phyloP scores from a whole-genome alignment of 2,888 invertebrate species.

The Baronia brevicornis region DNA sequence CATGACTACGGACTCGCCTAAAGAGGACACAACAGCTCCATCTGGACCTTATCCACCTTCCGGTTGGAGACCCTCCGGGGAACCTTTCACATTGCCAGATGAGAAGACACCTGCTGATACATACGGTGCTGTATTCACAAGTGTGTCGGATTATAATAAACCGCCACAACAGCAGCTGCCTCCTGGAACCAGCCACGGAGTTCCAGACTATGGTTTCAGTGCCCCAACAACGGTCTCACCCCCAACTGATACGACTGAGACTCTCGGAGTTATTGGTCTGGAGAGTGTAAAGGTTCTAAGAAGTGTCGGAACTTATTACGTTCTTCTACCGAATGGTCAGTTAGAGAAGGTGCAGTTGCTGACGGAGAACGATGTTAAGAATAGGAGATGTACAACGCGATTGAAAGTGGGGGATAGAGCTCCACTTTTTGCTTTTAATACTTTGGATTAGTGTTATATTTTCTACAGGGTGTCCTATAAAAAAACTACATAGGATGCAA shows the following conservation, averaged over 20 bases:
- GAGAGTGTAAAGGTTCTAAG: slow-evolving; percentile 58
- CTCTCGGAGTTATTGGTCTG: slow-evolving; percentile 48
- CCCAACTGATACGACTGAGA: slow-evolving; percentile 50
- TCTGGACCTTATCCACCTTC: slow-evolving; percentile 48
- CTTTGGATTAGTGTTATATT: too few relatives aligned
- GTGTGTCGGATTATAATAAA: too few relatives aligned
- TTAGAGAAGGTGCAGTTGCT: slow-evolving; percentile 77
- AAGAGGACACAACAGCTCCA: slow-evolving; percentile 39
- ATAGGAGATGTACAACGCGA: slow-evolving; percentile 77
- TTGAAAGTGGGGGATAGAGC: slow-evolving; percentile 67
- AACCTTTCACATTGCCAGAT: slow-evolving; percentile 2
- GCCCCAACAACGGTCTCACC: slow-evolving; percentile 41
- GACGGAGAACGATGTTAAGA: slow-evolving; percentile 65
- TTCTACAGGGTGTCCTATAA: too few relatives aligned
- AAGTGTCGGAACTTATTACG: slow-evolving; percentile 77
- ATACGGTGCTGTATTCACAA: slow-evolving; percentile 42
- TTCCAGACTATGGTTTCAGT: slow-evolving; percentile 44
- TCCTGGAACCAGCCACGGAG: slow-evolving; percentile 45
- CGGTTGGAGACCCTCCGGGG: slow-evolving; percentile 52
- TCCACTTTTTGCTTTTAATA: slow-evolving; percentile 46
- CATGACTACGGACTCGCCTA: slow-evolving; percentile 53
- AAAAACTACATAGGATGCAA: too few relatives aligned
- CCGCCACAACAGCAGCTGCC: slow-evolving; percentile 41
- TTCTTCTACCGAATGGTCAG: slow-evolving; percentile 78
- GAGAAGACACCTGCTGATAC: slow-evolving; percentile 33